Evolutionary conservation across 2,113 vertebrate genomes (phyloP).

Genomic region (Labrus mixtus): DNA sequence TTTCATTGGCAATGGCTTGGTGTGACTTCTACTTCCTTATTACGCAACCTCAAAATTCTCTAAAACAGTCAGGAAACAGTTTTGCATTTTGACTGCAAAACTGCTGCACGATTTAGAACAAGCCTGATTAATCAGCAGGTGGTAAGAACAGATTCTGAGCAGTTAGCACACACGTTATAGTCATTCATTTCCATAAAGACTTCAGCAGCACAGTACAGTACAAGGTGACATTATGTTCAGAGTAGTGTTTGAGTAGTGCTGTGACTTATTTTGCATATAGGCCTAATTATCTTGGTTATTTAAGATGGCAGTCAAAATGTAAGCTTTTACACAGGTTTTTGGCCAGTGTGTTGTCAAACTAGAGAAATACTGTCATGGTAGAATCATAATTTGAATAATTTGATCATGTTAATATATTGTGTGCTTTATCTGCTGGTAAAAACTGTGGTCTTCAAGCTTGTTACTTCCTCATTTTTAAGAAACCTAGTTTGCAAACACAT

Average conservation of each 20-base stretch:
- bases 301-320: not conserved
- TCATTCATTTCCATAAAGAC: not conserved
- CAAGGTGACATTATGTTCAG: not conserved
- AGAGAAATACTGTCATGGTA: too few species aligned
- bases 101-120: too few species aligned
- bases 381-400: too few species aligned
- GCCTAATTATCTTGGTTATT: slow-evolving; percentile 1
- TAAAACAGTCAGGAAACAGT: not conserved
- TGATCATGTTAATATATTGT: too few species aligned
- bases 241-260: not conserved
- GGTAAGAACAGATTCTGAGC: not conserved
- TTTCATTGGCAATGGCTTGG: not conserved
- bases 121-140: not conserved
- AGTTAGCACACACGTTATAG: not conserved
- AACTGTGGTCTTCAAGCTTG: too few species aligned
- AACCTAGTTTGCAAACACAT: not conserved
- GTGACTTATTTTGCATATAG: not conserved
- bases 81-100: too few species aligned
- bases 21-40: not conserved
- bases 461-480: not conserved
- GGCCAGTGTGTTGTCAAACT: not conserved
- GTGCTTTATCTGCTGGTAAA: too few species aligned
- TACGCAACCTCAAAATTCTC: not conserved
- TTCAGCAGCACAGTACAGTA: not conserved
- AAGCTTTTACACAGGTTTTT: slow-evolving; percentile 5